Percentiles rank a stretch among this genome's conserved stretches.
Evolutionary conservation across 2,888 invertebrate genomes (phyloP).

Genomic region (Metellina segmentata): DNA sequence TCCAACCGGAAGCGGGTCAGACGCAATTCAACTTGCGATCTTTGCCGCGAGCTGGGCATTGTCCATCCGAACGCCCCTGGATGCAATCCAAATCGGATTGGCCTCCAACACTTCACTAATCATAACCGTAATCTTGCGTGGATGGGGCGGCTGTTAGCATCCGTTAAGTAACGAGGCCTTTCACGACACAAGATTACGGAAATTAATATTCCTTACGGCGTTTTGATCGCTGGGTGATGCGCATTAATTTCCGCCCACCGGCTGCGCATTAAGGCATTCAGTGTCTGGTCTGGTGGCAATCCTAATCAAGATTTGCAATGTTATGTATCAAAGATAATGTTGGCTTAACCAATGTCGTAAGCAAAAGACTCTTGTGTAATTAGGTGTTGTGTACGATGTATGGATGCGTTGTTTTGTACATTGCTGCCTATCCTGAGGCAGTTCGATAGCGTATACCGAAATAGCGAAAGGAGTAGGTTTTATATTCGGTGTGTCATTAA

Average conservation of each 20-base stretch:
- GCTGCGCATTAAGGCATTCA: conserved; percentile 18
- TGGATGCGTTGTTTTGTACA: not conserved
- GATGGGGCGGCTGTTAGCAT: conserved; percentile 11
- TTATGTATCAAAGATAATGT: not conserved
- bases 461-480: no score
- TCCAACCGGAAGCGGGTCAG: no score
- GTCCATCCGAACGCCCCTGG: not conserved
- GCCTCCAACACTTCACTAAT: conserved; percentile 42
- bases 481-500: no score
- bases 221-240: conserved; percentile 43
- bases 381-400: not conserved
- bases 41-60: no score
- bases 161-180: conserved; percentile 39
- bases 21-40: no score
- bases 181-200: conserved; percentile 22
- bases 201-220: conserved; percentile 57
- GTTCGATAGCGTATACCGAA: no score
- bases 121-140: conserved; percentile 43
- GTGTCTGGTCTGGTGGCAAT: no score
- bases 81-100: conserved; percentile 26
- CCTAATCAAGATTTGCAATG: no score
- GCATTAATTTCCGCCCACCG: conserved; percentile 44
- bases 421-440: no score
- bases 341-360: not conserved
- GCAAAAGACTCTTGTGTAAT: not conserved